Evolutionary conservation across 2,113 vertebrate genomes (phyloP), one percentile per base, ranked within the genome.

Genomic region (Pollimyrus isidori): DNA sequence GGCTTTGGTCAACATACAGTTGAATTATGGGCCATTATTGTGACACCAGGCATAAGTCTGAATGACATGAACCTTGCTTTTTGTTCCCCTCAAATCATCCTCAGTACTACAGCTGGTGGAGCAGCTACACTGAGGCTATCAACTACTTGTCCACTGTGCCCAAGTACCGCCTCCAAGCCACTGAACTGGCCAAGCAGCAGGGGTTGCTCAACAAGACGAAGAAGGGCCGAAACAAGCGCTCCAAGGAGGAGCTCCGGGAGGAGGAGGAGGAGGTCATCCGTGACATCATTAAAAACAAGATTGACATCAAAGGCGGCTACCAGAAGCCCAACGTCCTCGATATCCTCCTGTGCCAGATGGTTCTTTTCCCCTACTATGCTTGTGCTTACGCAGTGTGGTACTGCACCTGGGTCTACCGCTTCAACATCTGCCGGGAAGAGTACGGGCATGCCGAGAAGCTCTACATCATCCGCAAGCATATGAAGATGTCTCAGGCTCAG

Each of bases 51-150:
- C 4, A 6, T 80, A 80, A 80, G 73, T 42, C 30, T 69, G 46
- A 49, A 86, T 13, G 42, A 86, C 48, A 7, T 11, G 13, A 86
- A 15, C 45, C 23, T 15, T n/a, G 46, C 19, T n/a, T 49, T 21
- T 26, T 52, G 7, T 86, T 42, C 50, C 52, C 19, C 26, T 49
- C 21, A 88, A 26, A 88, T 58, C 58, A 56, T 35, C 73, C 76
- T 6, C 92, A 99, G 98, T 99, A 97, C 94, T 99, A 98, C 96
- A 99, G 98, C 93, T 99, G 98, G 98, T 97, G 97, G 97, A 99
- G 96, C 93, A 99, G 97, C 95, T 99, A 99, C 92, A 98, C 98
- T 9, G 98, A 99, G 93, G 98, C 98, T 89, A 98, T 99, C 93
- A 98, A 95, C 94, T 99, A 98, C 94, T 93, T 99, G 92, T 95